phyloP scores from a whole-genome alignment of 2,113 vertebrate species.

The Hippocampus zosterae region DNA sequence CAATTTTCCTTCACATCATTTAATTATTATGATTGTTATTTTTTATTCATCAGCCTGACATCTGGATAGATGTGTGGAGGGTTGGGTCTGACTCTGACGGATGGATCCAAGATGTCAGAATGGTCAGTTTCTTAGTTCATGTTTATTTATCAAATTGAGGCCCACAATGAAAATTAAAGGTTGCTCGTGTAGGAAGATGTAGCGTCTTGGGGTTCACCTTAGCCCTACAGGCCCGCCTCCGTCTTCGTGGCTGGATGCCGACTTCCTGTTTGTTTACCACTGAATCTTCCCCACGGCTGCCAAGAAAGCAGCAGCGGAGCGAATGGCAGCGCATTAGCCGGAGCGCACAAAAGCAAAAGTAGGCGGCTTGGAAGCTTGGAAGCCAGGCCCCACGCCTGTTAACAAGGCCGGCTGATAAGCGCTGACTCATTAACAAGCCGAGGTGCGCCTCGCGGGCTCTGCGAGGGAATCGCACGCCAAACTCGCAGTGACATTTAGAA shows the following conservation, averaged over 20 bases:
- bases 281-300: slow-evolving; percentile 59
- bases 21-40: too few species aligned
- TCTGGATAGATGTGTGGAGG: too few species aligned
- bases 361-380: slow-evolving; percentile 58
- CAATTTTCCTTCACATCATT: too few species aligned
- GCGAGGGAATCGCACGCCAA: slow-evolving; percentile 56
- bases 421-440: slow-evolving; percentile 68
- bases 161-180: slow-evolving; percentile 64
- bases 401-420: slow-evolving; percentile 71
- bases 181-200: slow-evolving; percentile 54
- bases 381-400: slow-evolving; percentile 59
- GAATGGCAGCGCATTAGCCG: slow-evolving; percentile 45
- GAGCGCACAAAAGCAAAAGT: slow-evolving; percentile 51
- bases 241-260: slow-evolving; percentile 40
- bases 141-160: slow-evolving; percentile 57
- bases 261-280: slow-evolving; percentile 65
- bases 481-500: slow-evolving; percentile 70
- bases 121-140: neutral
- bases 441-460: slow-evolving; percentile 51
- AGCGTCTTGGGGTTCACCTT: slow-evolving; percentile 42
- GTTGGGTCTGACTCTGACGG: too few species aligned
- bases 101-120: neutral
- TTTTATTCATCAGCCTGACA: too few species aligned
- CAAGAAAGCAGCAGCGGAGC: slow-evolving; percentile 37
- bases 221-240: slow-evolving; percentile 26